phyloP scores from a whole-genome alignment of 2,888 invertebrate genomes.

The Autographa pulchrina region DNA sequence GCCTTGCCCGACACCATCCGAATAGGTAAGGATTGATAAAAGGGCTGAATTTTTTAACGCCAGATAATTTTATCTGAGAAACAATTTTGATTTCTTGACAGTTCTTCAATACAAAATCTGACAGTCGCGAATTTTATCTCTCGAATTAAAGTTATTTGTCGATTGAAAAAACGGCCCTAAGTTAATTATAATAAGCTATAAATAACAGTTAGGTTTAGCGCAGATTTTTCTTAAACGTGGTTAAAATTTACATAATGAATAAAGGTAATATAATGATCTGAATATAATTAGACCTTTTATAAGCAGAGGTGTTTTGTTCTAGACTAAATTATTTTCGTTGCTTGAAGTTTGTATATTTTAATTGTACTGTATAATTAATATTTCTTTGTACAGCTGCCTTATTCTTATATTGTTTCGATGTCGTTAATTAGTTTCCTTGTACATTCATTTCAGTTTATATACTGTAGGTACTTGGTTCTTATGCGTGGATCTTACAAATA shows the following conservation, averaged over 20 bases:
- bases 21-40: constrained; percentile 80
- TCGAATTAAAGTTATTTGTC: too few species aligned
- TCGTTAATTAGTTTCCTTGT: not conserved
- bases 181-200: constrained; percentile 46
- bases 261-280: constrained; percentile 41
- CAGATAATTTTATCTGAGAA: too few species aligned
- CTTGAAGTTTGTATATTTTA: not conserved
- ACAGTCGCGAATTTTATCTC: too few species aligned
- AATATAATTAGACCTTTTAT: constrained; percentile 39
- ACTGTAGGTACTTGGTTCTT: too few species aligned
- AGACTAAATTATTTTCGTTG: not conserved
- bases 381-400: not conserved
- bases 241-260: constrained; percentile 52
- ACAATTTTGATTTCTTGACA: too few species aligned
- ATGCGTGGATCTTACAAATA: too few species aligned
- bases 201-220: constrained; percentile 31
- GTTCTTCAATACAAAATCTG: too few species aligned
- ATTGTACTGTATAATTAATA: not conserved
- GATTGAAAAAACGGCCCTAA: not conserved
- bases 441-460: not conserved
- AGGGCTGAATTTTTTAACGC: too few species aligned
- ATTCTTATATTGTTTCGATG: not conserved
- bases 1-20: constrained; percentile 89
- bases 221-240: constrained; percentile 47
- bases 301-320: not conserved